Conservation (phyloP, 2,113 vertebrate species). For the Heterochromis multidens region DNA sequence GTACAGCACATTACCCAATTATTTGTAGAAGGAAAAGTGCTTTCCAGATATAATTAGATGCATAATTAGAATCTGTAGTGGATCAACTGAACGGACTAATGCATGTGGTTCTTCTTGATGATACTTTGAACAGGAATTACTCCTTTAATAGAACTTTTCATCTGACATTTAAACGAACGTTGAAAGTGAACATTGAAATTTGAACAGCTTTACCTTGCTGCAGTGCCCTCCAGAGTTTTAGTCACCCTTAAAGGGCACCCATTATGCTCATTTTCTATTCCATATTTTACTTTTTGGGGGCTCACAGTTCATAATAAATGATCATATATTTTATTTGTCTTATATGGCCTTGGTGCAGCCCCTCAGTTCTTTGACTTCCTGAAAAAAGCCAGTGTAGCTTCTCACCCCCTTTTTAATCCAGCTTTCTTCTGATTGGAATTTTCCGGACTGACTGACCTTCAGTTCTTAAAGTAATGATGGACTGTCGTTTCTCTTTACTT, state of each 20-base stretch:
- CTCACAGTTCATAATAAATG: background rate
- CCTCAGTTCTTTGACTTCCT: background rate
- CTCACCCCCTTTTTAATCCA: background rate
- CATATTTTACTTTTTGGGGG: background rate
- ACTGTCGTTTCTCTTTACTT: too few relatives aligned
- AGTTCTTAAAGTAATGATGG: too few relatives aligned
- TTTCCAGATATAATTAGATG: background rate
- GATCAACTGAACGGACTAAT: background rate
- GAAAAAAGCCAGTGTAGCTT: background rate
- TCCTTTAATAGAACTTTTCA: background rate
- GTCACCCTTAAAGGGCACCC: background rate
- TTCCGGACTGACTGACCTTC: too few relatives aligned
- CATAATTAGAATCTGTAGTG: background rate
- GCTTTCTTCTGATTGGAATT: background rate
- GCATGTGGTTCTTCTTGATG: background rate
- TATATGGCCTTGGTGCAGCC: background rate
- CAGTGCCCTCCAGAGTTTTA: background rate
- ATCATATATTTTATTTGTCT: background rate
- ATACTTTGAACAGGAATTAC: background rate
- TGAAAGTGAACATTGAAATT: background rate
- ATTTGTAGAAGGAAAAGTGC: background rate
- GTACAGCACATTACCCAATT: background rate
- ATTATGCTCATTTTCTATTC: background rate
- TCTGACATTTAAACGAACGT: background rate
- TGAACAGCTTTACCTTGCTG: background rate